Evolutionary conservation across 2,888 invertebrate species (phyloP).

Genomic region (Celastrina argiolus): DNA sequence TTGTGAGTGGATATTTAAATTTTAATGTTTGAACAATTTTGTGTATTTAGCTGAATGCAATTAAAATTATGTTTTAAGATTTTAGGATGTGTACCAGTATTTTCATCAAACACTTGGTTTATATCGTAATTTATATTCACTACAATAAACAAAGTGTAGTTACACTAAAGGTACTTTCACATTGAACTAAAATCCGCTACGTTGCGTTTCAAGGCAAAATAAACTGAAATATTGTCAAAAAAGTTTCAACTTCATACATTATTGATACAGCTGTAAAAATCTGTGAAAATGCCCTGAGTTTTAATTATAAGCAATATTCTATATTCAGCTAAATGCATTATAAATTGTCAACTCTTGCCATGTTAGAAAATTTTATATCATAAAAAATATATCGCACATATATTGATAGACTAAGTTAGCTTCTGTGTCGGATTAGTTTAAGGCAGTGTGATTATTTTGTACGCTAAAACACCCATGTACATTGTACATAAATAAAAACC

Average conservation of each 20-base stretch:
- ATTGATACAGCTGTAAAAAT: neutral
- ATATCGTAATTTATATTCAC: too few relatives aligned
- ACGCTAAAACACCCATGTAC: conserved; percentile 61
- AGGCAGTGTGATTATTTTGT: conserved; percentile 56
- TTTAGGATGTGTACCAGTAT: too few relatives aligned
- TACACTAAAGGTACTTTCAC: too few relatives aligned
- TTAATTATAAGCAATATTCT: neutral
- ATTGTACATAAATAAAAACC: conserved; percentile 68
- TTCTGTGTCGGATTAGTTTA: conserved; percentile 51
- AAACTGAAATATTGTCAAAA: too few relatives aligned
- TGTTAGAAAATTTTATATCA: conserved; percentile 53
- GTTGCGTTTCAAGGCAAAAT: too few relatives aligned
- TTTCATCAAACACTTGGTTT: too few relatives aligned
- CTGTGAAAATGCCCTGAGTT: neutral
- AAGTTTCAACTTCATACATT: too few relatives aligned
- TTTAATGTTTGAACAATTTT: neutral
- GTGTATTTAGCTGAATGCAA: conserved; percentile 1
- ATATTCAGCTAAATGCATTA: neutral
- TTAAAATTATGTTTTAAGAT: too few relatives aligned
- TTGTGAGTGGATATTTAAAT: conserved; percentile 10
- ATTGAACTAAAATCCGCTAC: too few relatives aligned
- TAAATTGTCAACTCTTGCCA: conserved; percentile 32
- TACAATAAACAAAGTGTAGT: too few relatives aligned
- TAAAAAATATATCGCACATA: conserved; percentile 53
- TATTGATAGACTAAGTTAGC: conserved; percentile 53